These are phyloP conservation scores for Dendrocincla tyrannina DNA, from an alignment of 2,797 vertebrate genomes.

Conservation along the genomic window DNA sequence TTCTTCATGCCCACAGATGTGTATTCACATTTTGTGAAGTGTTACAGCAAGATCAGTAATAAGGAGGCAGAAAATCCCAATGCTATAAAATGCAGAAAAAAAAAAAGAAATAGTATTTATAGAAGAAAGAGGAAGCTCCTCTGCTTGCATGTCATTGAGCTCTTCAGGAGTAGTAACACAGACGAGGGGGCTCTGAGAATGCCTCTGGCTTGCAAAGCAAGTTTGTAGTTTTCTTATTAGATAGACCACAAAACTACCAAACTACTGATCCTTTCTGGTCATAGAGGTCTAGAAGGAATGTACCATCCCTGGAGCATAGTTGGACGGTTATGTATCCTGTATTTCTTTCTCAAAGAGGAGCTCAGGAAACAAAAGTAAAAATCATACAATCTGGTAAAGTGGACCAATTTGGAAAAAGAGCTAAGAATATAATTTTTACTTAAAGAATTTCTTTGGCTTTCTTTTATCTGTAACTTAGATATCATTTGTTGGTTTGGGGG, in stretches of 20 bases:
- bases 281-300: not conserved
- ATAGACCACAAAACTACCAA: not conserved
- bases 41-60: not conserved
- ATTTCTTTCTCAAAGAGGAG: not conserved
- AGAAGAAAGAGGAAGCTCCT: not conserved
- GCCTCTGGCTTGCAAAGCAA: not conserved
- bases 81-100: not conserved
- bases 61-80: not conserved
- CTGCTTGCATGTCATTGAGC: not conserved
- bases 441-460: not conserved
- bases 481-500: fast-evolving
- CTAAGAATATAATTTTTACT: not conserved
- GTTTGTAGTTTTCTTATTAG: not conserved
- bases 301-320: not conserved
- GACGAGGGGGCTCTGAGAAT: not conserved
- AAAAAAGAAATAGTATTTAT: not conserved
- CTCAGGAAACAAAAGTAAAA: not conserved
- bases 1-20: not conserved
- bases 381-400: not conserved
- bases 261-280: not conserved
- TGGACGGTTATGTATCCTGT: not conserved
- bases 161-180: not conserved
- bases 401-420: not conserved
- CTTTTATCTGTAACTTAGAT: not conserved
- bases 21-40: not conserved